These are phyloP conservation scores for Oreotrochilus melanogaster DNA, from an alignment of 2,113 vertebrate genomes.

Conservation along the genomic window DNA sequence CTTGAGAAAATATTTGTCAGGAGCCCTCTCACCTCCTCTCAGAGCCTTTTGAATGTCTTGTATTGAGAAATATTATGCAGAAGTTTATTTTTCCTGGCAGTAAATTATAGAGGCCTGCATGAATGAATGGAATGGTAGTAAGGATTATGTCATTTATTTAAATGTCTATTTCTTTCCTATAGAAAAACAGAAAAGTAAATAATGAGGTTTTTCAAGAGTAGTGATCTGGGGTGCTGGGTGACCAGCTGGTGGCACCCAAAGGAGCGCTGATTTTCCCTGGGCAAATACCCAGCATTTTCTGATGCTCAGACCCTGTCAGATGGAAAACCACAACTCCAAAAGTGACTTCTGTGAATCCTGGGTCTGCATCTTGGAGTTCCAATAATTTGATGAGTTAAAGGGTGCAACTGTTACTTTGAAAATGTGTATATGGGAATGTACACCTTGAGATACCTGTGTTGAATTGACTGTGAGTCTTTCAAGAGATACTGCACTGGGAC, in stretches of 20 bases:
- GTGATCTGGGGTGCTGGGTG: neutral
- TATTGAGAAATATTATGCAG: constrained; percentile 59
- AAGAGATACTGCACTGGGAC: neutral
- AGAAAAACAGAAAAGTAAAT: constrained; percentile 56
- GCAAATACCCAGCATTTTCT: neutral
- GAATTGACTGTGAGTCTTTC: neutral
- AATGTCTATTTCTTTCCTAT: constrained; percentile 65
- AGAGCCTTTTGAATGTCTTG: constrained; percentile 49
- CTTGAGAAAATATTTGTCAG: constrained; percentile 68
- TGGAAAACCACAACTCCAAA: neutral
- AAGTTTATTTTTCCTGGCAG: constrained; percentile 72
- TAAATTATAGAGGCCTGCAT: constrained; percentile 51
- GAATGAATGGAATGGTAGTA: constrained; percentile 72
- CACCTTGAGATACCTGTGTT: neutral
- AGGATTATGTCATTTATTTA: constrained; percentile 72
- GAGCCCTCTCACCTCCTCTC: constrained; percentile 29
- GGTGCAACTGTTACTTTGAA: neutral
- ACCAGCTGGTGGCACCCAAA: neutral
- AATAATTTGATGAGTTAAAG: neutral
- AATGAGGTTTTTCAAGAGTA: constrained; percentile 15
- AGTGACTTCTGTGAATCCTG: neutral
- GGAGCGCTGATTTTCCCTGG: neutral
- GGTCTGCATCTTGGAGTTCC: neutral
- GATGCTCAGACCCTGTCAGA: neutral
- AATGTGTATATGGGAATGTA: neutral